Conservation (phyloP, 2,888 invertebrate genomes). For the Anoplius nigerrimus region DNA sequence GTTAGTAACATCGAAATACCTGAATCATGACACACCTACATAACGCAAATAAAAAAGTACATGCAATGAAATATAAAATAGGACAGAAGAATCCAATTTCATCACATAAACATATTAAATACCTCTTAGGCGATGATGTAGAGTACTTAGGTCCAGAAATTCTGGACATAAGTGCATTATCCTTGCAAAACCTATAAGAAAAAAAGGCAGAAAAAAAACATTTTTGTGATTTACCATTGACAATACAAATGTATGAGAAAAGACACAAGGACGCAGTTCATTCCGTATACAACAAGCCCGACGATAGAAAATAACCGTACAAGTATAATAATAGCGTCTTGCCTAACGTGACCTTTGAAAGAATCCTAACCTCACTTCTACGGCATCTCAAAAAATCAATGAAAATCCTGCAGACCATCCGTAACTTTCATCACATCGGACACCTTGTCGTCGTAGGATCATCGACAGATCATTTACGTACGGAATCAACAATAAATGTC, state of each 20-base stretch:
- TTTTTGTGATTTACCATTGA: neutral
- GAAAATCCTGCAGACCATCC: too few relatives aligned
- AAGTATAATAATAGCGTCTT: too few relatives aligned
- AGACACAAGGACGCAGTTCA: neutral
- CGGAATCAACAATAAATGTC: constrained; percentile 5
- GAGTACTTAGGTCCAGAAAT: constrained; percentile 66
- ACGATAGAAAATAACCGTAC: neutral
- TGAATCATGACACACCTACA: too few relatives aligned
- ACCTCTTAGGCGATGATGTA: constrained; percentile 65
- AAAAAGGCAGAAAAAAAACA: neutral
- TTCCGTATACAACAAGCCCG: neutral
- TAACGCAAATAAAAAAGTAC: neutral
- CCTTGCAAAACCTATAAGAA: constrained; percentile 63
- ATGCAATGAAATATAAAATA: neutral
- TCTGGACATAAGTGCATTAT: constrained; percentile 63
- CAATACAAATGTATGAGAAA: neutral
- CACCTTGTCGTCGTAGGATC: too few relatives aligned
- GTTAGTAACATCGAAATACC: neutral
- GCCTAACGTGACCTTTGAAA: too few relatives aligned
- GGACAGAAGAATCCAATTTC: neutral
- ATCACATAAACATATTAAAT: constrained; percentile 33
- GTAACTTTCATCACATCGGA: too few relatives aligned
- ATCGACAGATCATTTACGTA: too few relatives aligned
- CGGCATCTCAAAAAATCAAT: too few relatives aligned
- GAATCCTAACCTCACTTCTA: too few relatives aligned